phyloP scores from a whole-genome alignment of 2,113 vertebrate genomes.

The Eudyptes chrysolophus region DNA sequence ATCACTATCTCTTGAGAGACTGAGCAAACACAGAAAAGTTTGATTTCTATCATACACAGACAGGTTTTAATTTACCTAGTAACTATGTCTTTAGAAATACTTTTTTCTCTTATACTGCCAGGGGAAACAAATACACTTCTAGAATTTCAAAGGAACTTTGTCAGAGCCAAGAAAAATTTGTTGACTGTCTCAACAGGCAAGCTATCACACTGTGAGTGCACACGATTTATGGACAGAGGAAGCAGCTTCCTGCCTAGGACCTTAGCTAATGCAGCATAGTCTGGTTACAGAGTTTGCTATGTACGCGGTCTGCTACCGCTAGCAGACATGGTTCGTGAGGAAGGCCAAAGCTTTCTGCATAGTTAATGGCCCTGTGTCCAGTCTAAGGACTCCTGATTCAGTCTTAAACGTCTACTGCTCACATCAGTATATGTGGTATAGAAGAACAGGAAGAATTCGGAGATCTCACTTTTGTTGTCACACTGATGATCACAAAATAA shows the following conservation, averaged over 20 bases:
- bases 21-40: conserved; percentile 1
- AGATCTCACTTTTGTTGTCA: background rate
- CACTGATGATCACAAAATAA: background rate
- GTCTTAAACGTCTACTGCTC: background rate
- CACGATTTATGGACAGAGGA: background rate
- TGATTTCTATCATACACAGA: background rate
- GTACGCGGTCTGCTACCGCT: background rate
- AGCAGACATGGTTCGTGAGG: background rate
- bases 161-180: background rate
- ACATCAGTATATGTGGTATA: background rate
- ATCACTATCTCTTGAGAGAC: conserved; percentile 1
- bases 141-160: conserved; percentile 26
- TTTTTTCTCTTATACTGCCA: background rate
- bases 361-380: background rate
- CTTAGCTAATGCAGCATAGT: background rate
- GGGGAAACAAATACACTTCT: conserved; percentile 1
- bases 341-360: background rate
- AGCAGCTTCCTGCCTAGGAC: background rate
- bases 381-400: background rate
- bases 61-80: conserved; percentile 21
- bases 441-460: background rate
- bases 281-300: background rate
- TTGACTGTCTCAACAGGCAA: conserved; percentile 7
- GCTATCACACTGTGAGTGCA: background rate
- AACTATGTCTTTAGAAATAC: conserved; percentile 1